Evolutionary conservation across 1,140 invertebrate genomes (phyloP), one percentile per base, ranked within the genome.

Genomic region (Streblospio benedicti): DNA sequence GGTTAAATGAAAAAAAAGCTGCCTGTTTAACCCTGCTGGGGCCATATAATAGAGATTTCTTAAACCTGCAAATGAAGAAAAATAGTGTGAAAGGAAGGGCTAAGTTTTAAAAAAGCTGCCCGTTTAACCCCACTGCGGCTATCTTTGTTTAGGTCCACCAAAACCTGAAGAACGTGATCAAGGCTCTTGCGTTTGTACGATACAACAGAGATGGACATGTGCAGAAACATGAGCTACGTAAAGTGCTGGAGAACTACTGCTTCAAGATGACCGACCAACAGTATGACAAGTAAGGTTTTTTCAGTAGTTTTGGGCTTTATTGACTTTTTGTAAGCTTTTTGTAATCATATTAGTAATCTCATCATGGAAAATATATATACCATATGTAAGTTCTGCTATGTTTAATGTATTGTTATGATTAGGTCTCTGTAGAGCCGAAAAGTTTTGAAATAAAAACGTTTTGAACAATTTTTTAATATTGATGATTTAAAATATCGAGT

Each of bases 251-350:
- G 45, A 70, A 67, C 47, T 76, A 74, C 59, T 67, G 69, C 23
- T 69, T 76, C 31, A 60, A 63, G 6, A 41, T 75, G 41, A 68
- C 70, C 32, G 71, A 76, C 27, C 53, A 60, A 14, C 69, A 74
- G 62, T 74, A 74, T 69, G 71, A 73, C 25, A 74, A 73, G 72
- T 74, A 61, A 60, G 69, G n/a, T n/a, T n/a, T n/a, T n/a, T n/a
- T n/a, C n/a, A n/a, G n/a, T n/a, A n/a, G n/a, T 63, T 2, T 31
- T 16, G 23, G 5, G 9, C 51, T 53, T 33, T 53, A 53, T 49
- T 49, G 23, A 14, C 23, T 9, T 9, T 49, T 20, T 16, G 23
- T 20, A 49, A 49, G 6, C 16, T 49, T 49, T 16, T 49, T n/a
- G n/a, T n/a, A 18, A 50, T 23, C 16, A 1, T n/a, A n/a, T n/a